phyloP scores from a whole-genome alignment of 2,797 vertebrate species.

The Pantherophis vulpinus region DNA sequence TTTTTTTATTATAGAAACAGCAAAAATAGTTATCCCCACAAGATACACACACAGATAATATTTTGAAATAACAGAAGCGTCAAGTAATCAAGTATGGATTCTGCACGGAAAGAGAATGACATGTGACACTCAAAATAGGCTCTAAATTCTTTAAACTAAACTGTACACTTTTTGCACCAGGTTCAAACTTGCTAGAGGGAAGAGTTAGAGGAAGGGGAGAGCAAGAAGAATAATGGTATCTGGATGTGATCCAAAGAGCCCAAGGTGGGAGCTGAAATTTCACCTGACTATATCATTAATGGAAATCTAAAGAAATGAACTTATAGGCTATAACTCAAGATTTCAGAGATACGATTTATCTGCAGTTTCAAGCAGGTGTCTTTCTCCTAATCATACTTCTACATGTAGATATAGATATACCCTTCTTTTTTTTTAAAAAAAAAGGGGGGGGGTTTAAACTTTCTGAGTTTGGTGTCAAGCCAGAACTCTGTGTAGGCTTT shows the following conservation, averaged over 20 bases:
- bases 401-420: not conserved
- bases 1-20: not conserved
- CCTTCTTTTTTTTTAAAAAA: not conserved
- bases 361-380: slow-evolving; percentile 27
- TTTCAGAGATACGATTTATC: slow-evolving; percentile 11
- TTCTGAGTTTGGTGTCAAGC: slow-evolving; percentile 8
- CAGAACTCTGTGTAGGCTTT: slow-evolving; percentile 11
- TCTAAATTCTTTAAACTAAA: not conserved
- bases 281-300: not conserved
- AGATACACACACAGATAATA: not conserved
- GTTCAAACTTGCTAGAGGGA: not conserved
- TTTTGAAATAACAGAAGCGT: not conserved
- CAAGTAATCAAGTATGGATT: not conserved
- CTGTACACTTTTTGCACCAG: not conserved
- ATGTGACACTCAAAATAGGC: not conserved
- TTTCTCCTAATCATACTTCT: slow-evolving; percentile 30
- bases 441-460: not conserved
- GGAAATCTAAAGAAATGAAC: not conserved
- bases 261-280: not conserved
- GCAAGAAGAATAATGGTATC: not conserved
- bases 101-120: not conserved
- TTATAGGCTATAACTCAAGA: slow-evolving; percentile 31
- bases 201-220: not conserved
- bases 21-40: not conserved
- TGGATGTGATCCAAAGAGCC: slow-evolving; percentile 14